Evolutionary conservation across 2,797 vertebrate species (phyloP).

Genomic region (Geotrypetes seraphini): DNA sequence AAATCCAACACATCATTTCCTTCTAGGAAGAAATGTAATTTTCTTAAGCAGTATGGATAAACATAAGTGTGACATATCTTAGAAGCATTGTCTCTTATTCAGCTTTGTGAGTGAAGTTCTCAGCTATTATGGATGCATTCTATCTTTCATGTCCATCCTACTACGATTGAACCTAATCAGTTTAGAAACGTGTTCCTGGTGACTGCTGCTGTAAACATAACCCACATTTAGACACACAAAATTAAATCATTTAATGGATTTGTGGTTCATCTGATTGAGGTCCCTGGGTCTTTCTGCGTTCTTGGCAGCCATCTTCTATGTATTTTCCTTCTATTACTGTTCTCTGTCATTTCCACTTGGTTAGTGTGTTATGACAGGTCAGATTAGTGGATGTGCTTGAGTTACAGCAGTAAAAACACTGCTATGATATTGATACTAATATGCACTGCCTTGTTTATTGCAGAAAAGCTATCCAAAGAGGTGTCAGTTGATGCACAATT

Average conservation of each 20-base stretch:
- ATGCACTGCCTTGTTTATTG: neutral
- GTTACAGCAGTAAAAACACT: slow-evolving; percentile 21
- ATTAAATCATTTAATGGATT: slow-evolving; percentile 55
- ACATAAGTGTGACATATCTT: no score
- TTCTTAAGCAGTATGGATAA: no score
- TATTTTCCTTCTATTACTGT: slow-evolving; percentile 36
- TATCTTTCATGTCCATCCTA: no score
- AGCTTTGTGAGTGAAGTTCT: no score
- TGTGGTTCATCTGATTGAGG: slow-evolving; percentile 46
- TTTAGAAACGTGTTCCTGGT: slow-evolving; percentile 5
- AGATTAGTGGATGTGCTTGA: slow-evolving; percentile 30
- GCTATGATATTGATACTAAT: slow-evolving; percentile 11
- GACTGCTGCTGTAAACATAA: slow-evolving; percentile 23
- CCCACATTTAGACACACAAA: slow-evolving; percentile 42
- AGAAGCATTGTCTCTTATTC: no score
- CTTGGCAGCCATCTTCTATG: slow-evolving; percentile 37
- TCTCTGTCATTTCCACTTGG: slow-evolving; percentile 52
- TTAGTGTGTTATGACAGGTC: slow-evolving; percentile 28
- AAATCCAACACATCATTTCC: no score
- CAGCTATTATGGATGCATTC: no score
- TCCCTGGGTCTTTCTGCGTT: slow-evolving; percentile 29
- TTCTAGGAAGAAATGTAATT: no score
- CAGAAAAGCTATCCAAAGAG: slow-evolving; percentile 3
- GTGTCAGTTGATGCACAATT: slow-evolving; percentile 3
- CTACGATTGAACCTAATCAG: no score